Evolutionary conservation across 2,888 invertebrate species (phyloP).

Genomic region (Eumerus sabulonum): DNA sequence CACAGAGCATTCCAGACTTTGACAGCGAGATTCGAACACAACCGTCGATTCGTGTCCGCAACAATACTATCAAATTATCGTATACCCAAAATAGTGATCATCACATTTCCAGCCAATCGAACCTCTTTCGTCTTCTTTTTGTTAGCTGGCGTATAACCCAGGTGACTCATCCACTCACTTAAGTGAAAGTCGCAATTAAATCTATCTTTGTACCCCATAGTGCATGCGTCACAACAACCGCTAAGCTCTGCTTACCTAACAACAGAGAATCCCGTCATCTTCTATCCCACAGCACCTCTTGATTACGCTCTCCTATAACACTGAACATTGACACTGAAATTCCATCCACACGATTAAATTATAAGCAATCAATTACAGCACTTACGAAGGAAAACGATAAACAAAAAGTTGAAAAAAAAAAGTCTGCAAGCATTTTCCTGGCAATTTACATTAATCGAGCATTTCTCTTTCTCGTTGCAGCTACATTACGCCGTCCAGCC

Average conservation of each 20-base stretch:
- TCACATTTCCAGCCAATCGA: no score
- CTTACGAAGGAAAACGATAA: slow-evolving; percentile 9
- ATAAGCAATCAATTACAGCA: slow-evolving; percentile 37
- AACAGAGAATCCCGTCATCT: neutral
- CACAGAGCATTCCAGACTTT: no score
- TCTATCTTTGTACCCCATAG: no score
- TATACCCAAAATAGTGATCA: no score
- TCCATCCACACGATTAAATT: slow-evolving; percentile 17
- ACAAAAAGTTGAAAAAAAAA: slow-evolving; percentile 2
- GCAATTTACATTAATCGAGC: slow-evolving; percentile 40
- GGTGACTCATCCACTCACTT: no score
- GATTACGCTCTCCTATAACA: slow-evolving; percentile 16
- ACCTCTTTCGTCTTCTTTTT: no score
- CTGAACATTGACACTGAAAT: slow-evolving; percentile 46
- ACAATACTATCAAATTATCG: no score
- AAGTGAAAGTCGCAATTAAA: no score
- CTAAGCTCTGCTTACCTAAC: neutral
- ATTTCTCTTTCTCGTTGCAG: slow-evolving; percentile 70
- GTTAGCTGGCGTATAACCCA: no score
- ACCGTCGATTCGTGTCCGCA: no score
- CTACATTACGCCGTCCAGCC: slow-evolving; percentile 77
- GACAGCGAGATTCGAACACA: no score
- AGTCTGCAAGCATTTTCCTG: neutral
- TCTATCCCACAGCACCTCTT: neutral
- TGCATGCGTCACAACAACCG: no score